phyloP scores from a whole-genome alignment of 2,113 vertebrate genomes.

The Sapajus apella region DNA sequence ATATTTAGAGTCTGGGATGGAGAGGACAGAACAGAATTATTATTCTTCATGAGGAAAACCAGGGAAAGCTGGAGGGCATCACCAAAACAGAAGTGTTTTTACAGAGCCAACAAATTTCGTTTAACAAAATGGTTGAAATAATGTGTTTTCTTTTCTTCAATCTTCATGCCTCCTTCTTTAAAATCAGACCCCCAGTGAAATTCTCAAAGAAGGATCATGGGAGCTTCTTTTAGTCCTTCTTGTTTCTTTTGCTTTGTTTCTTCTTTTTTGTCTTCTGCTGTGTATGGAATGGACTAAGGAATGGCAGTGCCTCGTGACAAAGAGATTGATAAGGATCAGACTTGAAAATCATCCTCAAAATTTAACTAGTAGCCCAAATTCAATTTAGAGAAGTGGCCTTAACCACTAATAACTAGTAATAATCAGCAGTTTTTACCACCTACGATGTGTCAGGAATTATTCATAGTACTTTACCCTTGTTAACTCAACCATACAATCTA shows the following conservation, averaged over 20 bases:
- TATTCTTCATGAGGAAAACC: conserved; percentile 20
- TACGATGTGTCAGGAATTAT: not conserved
- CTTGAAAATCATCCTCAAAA: not conserved
- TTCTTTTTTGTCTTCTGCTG: not conserved
- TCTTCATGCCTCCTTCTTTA: not conserved
- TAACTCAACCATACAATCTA: not conserved
- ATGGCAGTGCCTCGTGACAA: not conserved
- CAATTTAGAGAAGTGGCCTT: not conserved
- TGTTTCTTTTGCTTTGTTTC: not conserved
- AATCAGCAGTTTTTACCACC: not conserved
- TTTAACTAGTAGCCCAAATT: not conserved
- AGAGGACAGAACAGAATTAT: conserved; percentile 36
- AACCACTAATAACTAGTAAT: not conserved
- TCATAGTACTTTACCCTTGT: not conserved
- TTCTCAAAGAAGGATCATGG: not conserved
- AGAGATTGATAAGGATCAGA: too few relatives aligned
- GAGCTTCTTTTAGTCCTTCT: not conserved
- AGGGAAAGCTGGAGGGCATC: not conserved
- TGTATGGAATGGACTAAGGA: not conserved
- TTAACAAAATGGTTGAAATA: not conserved
- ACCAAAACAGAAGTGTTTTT: not conserved
- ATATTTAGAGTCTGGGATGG: not conserved
- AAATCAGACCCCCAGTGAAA: not conserved
- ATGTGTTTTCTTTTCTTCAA: not conserved
- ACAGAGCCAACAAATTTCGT: not conserved